Base-by-base conservation (phyloP, 2,797 vertebrate species). In the Loris lydekkerianus region DNA sequence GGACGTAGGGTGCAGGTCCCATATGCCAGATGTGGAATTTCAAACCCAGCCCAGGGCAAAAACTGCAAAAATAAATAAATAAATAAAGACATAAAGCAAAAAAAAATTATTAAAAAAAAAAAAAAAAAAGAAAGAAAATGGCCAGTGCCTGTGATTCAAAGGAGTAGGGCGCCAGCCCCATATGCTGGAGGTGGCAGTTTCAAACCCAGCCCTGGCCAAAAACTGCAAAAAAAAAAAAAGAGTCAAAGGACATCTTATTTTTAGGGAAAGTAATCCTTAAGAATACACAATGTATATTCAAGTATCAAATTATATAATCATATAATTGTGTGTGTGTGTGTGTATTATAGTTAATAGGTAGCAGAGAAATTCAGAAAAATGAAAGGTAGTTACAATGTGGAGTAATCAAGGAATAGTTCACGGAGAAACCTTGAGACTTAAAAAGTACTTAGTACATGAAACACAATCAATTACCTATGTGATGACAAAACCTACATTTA, bases 241-340 rank as follows among this genome's bases (percentile, higher is more conserved):
- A 40, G 40, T 40, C 40, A 40, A 78, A 89, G 34, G 92, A 27
- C 63, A 80, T 91, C 31, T 91, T 84, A 75, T 49, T 53, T 93
- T 69, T 84, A 60, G 15, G 37, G 31, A 72, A 90, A 85, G 43
- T 78, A 83, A 94, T 88, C 53, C 34, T 91, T 93, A 96, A 78
- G 21, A 10, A 80, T 72, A 89, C 82, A 86, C 7, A 29, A 67
- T 23, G 10, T 91, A 61, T 0, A 89, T 72, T 49, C 10, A 60
- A 23, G 46, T n/a, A 92, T 65, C 76, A 87, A 81, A 82, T 91
- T 95, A 65, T 18, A 75, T 34, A 43, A 92, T n/a, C 25, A 78
- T 72, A 82, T 82, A 86, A 53, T 9, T 96, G 20, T 72, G 4
- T 84, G 21, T 75, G 76, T 78, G 25, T 27, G 49, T 75, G 76